Conservation (phyloP, 2,113 vertebrate species). For the Dromiciops gliroides region DNA sequence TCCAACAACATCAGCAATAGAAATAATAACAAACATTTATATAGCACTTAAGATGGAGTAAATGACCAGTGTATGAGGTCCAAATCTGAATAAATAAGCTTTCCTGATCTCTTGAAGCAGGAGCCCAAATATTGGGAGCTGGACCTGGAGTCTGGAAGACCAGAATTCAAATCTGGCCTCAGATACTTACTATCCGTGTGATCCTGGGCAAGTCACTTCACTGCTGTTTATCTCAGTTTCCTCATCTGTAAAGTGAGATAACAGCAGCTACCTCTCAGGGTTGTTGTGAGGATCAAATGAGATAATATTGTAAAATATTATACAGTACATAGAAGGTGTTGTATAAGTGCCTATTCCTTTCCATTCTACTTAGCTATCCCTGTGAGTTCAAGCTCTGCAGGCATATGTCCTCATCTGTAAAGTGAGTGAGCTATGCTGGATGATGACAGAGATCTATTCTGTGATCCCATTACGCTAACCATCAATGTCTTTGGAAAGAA, state of each 20-base stretch:
- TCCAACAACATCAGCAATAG: background rate
- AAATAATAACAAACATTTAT: background rate
- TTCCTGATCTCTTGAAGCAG: background rate
- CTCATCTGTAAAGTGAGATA: background rate
- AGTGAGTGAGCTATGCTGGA: background rate
- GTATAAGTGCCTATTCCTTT: background rate
- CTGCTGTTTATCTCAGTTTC: background rate
- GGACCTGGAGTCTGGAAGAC: too few species aligned
- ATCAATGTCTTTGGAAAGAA: background rate
- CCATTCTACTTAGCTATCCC: background rate
- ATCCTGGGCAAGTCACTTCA: background rate
- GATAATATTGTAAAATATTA: background rate
- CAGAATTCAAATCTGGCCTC: background rate
- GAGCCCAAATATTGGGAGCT: background rate
- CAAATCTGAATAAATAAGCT: background rate
- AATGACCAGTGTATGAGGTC: background rate
- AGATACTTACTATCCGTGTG: background rate
- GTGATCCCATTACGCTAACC: background rate
- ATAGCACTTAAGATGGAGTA: background rate
- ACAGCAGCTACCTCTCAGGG: background rate
- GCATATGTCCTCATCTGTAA: background rate
- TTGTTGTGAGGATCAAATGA: background rate
- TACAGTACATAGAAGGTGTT: background rate
- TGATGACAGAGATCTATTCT: background rate
- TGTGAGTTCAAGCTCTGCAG: background rate